A percentile compares a stretch with the other conserved stretches of the same genome.
phyloP scores from a whole-genome alignment of 2,888 invertebrate species.

The Macropis europaea region DNA sequence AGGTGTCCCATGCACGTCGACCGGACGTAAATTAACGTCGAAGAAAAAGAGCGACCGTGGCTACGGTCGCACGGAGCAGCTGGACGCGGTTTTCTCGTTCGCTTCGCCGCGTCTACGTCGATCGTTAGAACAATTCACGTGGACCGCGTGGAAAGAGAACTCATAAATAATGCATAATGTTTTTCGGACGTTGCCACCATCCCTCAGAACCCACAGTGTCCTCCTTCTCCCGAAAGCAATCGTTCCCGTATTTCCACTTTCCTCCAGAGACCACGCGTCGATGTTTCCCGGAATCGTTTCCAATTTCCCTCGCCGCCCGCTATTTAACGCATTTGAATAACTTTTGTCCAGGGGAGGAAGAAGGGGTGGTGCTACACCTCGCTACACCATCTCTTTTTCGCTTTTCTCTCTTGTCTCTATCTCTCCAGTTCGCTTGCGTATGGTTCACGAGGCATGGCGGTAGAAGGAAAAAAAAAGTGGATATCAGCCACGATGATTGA shows the following conservation, averaged over 20 bases:
- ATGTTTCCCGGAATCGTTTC: slow-evolving; percentile 39
- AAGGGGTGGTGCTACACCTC: neutral
- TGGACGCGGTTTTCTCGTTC: neutral
- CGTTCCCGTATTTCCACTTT: slow-evolving; percentile 26
- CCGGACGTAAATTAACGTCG: slow-evolving; percentile 32
- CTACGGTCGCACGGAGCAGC: neutral
- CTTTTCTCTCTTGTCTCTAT: slow-evolving; percentile 12
- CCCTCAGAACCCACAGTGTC: slow-evolving; percentile 34
- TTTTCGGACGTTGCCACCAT: slow-evolving; percentile 76
- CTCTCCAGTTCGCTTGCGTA: slow-evolving; percentile 59
- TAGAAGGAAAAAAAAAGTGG: slow-evolving; percentile 60
- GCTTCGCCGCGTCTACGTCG: slow-evolving; percentile 15
- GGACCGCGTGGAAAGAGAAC: slow-evolving; percentile 56
- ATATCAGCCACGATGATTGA: slow-evolving; percentile 63
- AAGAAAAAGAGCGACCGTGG: neutral
- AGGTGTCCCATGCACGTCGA: slow-evolving; percentile 48
- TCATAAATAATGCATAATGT: slow-evolving; percentile 77
- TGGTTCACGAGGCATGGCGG: slow-evolving; percentile 79
- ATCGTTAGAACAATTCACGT: slow-evolving; percentile 43
- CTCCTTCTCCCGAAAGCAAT: slow-evolving; percentile 5
- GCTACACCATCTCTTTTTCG: slow-evolving; percentile 8
- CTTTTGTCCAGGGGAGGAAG: slow-evolving; percentile 7
- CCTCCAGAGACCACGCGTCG: slow-evolving; percentile 34
- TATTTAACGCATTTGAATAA: slow-evolving; percentile 61
- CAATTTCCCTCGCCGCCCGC: slow-evolving; percentile 48